These are phyloP conservation scores for Spodoptera frugiperda DNA, from an alignment of 1,140 invertebrate species.

Conservation along the genomic window DNA sequence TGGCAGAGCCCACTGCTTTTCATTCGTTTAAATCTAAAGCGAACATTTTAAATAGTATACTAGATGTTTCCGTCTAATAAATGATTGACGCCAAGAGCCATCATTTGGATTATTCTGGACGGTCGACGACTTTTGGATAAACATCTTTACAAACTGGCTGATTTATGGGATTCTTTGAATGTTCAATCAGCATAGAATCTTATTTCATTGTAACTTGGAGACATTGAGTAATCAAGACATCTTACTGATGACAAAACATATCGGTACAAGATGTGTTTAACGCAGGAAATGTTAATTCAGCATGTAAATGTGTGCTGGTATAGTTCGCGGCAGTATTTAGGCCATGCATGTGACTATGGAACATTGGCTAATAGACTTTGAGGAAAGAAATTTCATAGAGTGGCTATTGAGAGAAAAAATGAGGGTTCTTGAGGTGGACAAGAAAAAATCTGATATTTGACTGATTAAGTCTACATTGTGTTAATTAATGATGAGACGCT, in stretches of 20 bases:
- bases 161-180: background rate
- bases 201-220: background rate
- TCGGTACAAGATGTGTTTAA: constrained; percentile 34
- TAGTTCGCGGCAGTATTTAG: constrained; percentile 7
- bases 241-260: constrained; percentile 1
- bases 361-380: background rate
- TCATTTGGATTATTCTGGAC: background rate
- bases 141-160: too few species aligned
- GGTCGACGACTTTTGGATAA: too few species aligned
- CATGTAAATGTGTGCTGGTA: background rate
- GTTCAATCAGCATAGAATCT: constrained; percentile 6
- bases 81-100: background rate
- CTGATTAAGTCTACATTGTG: too few species aligned
- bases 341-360: background rate
- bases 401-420: background rate
- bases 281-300: constrained; percentile 34
- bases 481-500: too few species aligned
- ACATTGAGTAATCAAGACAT: background rate
- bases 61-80: background rate
- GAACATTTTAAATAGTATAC: background rate
- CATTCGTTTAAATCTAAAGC: constrained; percentile 6
- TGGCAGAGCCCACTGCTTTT: constrained; percentile 16
- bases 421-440: too few species aligned
- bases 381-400: background rate
- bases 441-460: background rate